These are phyloP conservation scores for Eurystomus glaucurus DNA, from an alignment of 2,797 vertebrate species.

Conservation along the genomic window DNA sequence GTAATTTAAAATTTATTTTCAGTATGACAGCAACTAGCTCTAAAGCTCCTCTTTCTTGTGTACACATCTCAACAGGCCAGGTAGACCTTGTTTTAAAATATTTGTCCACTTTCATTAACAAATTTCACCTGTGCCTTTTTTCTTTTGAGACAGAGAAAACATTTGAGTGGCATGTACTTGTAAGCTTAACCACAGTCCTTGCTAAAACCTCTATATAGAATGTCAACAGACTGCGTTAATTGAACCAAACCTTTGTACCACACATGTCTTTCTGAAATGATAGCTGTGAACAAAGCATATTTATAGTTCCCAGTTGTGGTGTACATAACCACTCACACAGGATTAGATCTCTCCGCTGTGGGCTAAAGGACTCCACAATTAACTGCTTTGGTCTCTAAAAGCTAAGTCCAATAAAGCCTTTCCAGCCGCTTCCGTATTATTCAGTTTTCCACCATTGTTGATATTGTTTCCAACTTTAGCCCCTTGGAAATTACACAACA, in stretches of 20 bases:
- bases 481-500: background rate
- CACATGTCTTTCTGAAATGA: background rate
- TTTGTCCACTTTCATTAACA: background rate
- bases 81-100: background rate
- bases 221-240: conserved; percentile 43
- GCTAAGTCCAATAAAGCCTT: background rate
- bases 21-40: background rate
- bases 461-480: background rate
- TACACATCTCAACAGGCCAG: background rate
- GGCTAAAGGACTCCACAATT: background rate
- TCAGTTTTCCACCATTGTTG: background rate
- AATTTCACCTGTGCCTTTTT: conserved; percentile 3
- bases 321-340: background rate
- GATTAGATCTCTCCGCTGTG: background rate
- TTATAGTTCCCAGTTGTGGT: conserved; percentile 30
- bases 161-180: background rate
- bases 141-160: background rate
- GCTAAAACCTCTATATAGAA: conserved; percentile 9
- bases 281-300: conserved; percentile 39
- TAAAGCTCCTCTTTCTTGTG: background rate
- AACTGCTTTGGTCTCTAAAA: conserved; percentile 5
- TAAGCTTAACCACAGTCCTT: conserved; percentile 30
- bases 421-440: background rate
- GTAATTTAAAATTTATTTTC: background rate
- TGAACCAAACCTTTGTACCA: background rate